Percentiles rank a stretch among this genome's conserved stretches.
phyloP scores from a whole-genome alignment of 2,797 vertebrate species.

The Odontamblyopus rebecca region DNA sequence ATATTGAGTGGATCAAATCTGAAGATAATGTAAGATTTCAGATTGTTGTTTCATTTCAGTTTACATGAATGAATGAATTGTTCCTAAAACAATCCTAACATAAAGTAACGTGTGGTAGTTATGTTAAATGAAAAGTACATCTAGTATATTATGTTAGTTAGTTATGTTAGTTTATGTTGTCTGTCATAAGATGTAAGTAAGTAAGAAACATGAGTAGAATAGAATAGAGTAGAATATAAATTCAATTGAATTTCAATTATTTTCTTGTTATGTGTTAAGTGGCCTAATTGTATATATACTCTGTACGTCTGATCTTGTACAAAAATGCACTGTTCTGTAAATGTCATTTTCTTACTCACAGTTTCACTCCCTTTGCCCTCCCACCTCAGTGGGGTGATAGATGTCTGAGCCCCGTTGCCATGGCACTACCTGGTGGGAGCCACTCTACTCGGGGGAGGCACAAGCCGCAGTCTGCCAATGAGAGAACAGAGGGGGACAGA shows the following conservation, averaged over 20 bases:
- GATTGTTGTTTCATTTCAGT: background rate
- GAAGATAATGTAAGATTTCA: background rate
- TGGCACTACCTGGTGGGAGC: constrained; percentile 64
- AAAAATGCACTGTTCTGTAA: background rate
- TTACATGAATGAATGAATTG: background rate
- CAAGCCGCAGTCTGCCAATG: constrained; percentile 73
- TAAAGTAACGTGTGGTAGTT: no score
- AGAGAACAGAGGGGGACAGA: constrained; percentile 57
- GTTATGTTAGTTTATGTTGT: no score
- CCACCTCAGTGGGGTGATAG: constrained; percentile 46
- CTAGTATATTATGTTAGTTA: no score
- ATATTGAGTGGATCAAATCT: background rate
- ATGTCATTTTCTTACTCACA: background rate
- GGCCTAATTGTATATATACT: background rate
- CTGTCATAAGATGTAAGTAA: no score
- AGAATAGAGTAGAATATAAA: no score
- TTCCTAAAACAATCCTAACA: background rate
- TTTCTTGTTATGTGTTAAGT: no score
- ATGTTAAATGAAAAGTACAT: no score
- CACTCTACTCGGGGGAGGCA: constrained; percentile 47
- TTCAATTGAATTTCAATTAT: no score
- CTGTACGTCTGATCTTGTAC: background rate
- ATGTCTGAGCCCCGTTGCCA: constrained; percentile 69
- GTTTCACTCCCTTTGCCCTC: constrained; percentile 4
- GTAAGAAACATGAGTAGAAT: no score